Percentiles rank a stretch among this genome's conserved stretches.
Conservation (phyloP, 2,113 vertebrate genomes). For the Mesoclemmys tuberculata region DNA sequence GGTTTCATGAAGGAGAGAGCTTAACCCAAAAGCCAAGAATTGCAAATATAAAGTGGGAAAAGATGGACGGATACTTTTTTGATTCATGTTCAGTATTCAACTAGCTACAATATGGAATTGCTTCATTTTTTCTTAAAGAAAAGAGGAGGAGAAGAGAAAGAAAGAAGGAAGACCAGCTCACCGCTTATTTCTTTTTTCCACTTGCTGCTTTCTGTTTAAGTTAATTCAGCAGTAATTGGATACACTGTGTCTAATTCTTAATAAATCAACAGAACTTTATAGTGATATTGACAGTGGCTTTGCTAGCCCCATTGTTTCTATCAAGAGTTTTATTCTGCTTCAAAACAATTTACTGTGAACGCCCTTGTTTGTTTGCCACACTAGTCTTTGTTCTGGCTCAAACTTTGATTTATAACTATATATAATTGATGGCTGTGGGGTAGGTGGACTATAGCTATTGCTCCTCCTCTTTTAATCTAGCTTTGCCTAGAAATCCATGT, state of each 20-base stretch:
- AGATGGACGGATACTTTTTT: constrained; percentile 36
- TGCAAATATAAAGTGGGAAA: constrained; percentile 54
- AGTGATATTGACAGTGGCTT: constrained; percentile 81
- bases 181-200: constrained; percentile 65
- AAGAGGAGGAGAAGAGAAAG: neutral
- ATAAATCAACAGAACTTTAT: constrained; percentile 82
- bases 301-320: constrained; percentile 78
- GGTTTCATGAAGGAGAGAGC: constrained; percentile 45
- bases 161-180: constrained; percentile 44
- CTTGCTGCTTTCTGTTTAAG: constrained; percentile 69
- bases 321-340: constrained; percentile 81
- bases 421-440: constrained; percentile 84
- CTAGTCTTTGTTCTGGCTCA: constrained; percentile 83
- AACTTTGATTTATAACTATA: constrained; percentile 87
- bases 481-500: constrained; percentile 84
- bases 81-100: constrained; percentile 52
- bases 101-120: constrained; percentile 48
- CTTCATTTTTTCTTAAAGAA: constrained; percentile 30
- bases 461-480: constrained; percentile 88
- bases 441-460: constrained; percentile 79
- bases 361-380: constrained; percentile 83
- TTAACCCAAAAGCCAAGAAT: constrained; percentile 48
- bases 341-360: constrained; percentile 82
- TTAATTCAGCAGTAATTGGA: constrained; percentile 75
- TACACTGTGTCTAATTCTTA: constrained; percentile 81